Conservation (phyloP, 2,888 invertebrate genomes). For the Odiellus spinosus region DNA sequence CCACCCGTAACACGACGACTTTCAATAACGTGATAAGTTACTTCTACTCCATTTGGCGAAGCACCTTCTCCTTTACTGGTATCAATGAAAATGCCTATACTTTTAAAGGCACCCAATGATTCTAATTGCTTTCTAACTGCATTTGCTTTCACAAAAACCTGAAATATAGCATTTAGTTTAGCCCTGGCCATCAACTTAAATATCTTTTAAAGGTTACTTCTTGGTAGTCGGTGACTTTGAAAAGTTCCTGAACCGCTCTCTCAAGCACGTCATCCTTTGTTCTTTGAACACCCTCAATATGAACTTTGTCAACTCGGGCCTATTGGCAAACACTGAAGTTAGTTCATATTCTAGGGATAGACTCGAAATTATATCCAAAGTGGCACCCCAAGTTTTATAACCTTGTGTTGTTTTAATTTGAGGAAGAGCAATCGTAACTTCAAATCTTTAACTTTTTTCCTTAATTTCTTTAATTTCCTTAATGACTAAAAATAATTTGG, state of each 20-base stretch:
- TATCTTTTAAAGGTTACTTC: too few relatives aligned
- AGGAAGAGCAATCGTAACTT: too few relatives aligned
- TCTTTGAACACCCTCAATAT: slow-evolving; percentile 64
- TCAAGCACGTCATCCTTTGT: slow-evolving; percentile 78
- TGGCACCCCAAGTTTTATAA: too few relatives aligned
- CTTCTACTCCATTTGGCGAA: slow-evolving; percentile 58
- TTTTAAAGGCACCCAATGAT: slow-evolving; percentile 72
- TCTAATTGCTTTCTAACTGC: slow-evolving; percentile 58
- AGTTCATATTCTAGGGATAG: too few relatives aligned
- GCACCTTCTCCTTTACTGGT: slow-evolving; percentile 60
- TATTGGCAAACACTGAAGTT: too few relatives aligned
- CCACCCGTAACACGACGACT: slow-evolving; percentile 64
- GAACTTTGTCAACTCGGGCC: slow-evolving; percentile 70
- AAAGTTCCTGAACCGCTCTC: slow-evolving; percentile 60
- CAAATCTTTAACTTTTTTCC: too few relatives aligned
- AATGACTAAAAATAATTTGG: too few relatives aligned
- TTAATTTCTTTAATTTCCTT: too few relatives aligned
- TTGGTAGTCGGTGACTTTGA: slow-evolving; percentile 67
- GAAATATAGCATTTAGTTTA: slow-evolving; percentile 11
- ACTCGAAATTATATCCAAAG: too few relatives aligned
- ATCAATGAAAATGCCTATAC: slow-evolving; percentile 71
- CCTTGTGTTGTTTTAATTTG: too few relatives aligned
- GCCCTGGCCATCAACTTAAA: not conserved
- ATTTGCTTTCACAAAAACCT: slow-evolving; percentile 35
- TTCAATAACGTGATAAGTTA: slow-evolving; percentile 75